phyloP scores from a whole-genome alignment of 2,113 vertebrate genomes.

The Strigops habroptila region DNA sequence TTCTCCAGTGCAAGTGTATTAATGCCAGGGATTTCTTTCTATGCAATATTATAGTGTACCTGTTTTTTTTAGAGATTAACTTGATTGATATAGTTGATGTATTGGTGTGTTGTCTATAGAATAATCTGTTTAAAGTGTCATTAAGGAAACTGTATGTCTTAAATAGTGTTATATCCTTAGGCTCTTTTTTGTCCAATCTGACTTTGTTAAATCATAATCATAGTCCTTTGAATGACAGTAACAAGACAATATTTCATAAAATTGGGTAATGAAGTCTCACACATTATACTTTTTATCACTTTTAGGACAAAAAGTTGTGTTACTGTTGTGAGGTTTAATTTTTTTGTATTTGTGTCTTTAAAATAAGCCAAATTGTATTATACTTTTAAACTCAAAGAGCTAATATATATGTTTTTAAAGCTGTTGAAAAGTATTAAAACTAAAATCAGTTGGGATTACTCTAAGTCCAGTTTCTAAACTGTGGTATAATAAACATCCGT shows the following conservation, averaged over 20 bases:
- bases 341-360: not conserved
- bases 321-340: not conserved
- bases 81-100: not conserved
- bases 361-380: not conserved
- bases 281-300: not conserved
- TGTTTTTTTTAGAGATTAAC: not conserved
- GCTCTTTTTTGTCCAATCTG: not conserved
- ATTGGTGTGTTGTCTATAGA: not conserved
- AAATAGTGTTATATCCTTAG: not conserved
- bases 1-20: not conserved
- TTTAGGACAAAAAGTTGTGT: not conserved
- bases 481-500: not conserved
- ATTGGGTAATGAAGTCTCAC: not conserved
- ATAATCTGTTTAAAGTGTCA: not conserved
- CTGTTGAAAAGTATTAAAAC: not conserved
- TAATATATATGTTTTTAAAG: not conserved
- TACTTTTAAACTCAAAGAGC: not conserved
- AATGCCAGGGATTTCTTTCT: constrained; percentile 57
- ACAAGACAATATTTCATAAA: not conserved
- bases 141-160: not conserved
- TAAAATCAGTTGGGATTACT: not conserved
- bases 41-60: constrained; percentile 56
- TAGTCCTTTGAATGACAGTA: not conserved
- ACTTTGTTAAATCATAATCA: not conserved
- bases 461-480: not conserved